phyloP scores from a whole-genome alignment of 2,113 vertebrate species.

The Prolemur simus region DNA sequence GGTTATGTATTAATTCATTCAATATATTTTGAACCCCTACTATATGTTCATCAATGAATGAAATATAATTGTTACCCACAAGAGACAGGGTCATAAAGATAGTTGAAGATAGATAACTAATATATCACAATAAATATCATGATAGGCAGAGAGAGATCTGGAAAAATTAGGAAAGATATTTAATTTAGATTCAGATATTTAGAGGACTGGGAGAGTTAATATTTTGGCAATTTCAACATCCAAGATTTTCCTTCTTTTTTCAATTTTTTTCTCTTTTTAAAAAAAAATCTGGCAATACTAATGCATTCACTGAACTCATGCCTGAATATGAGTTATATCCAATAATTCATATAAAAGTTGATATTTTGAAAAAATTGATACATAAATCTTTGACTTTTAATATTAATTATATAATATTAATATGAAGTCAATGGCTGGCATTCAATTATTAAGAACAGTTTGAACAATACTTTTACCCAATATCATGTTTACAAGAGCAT shows the following conservation, averaged over 20 bases:
- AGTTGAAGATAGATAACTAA: neutral
- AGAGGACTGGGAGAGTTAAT: neutral
- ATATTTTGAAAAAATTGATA: neutral
- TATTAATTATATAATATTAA: neutral
- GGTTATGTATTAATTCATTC: neutral
- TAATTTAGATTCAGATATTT: neutral
- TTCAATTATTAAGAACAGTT: neutral
- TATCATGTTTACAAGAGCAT: neutral
- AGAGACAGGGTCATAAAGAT: neutral
- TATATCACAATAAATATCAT: neutral
- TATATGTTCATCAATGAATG: neutral
- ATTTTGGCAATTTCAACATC: neutral
- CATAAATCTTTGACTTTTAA: neutral
- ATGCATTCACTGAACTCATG: neutral
- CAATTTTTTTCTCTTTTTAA: neutral
- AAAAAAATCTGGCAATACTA: neutral
- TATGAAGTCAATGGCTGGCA: neutral
- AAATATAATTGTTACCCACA: neutral
- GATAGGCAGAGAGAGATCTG: neutral
- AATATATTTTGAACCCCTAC: neutral
- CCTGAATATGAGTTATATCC: neutral
- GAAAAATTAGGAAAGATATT: neutral
- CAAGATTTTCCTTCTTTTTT: neutral
- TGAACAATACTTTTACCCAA: neutral
- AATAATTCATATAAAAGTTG: neutral